Evolutionary conservation across 1,140 invertebrate species (phyloP).

Genomic region (Lycorma delicatula): DNA sequence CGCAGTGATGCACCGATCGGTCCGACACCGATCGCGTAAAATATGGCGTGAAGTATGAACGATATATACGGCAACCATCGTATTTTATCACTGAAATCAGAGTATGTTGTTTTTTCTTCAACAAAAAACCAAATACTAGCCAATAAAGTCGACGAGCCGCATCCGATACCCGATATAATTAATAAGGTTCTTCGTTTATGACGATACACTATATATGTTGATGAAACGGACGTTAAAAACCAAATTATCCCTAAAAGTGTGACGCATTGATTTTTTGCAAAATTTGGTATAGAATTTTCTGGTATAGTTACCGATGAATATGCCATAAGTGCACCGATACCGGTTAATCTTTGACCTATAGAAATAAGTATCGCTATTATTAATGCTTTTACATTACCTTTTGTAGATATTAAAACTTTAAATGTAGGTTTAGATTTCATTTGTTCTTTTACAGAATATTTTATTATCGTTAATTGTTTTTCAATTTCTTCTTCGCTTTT

Average conservation of each 20-base stretch:
- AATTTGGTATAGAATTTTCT: slow-evolving; percentile 27
- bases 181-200: too few species aligned
- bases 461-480: slow-evolving; percentile 18
- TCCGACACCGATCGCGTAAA: slow-evolving; percentile 18
- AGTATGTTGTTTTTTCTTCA: neutral
- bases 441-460: slow-evolving; percentile 14
- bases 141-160: slow-evolving; percentile 14
- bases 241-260: neutral
- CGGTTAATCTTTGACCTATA: slow-evolving; percentile 21
- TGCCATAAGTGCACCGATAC: slow-evolving; percentile 23
- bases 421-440: slow-evolving; percentile 19
- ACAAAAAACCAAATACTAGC: slow-evolving; percentile 19
- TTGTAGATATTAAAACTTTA: slow-evolving; percentile 20
- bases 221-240: neutral
- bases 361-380: slow-evolving; percentile 22
- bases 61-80: slow-evolving; percentile 16
- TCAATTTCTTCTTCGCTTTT: slow-evolving; percentile 12
- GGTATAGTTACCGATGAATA: too few species aligned
- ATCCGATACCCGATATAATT: slow-evolving; percentile 35
- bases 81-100: neutral
- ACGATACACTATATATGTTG: too few species aligned
- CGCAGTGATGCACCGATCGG: slow-evolving; percentile 16
- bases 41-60: slow-evolving; percentile 17
- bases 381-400: slow-evolving; percentile 19
- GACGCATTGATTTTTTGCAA: neutral